Percentiles rank a stretch among this genome's conserved stretches.
These are phyloP conservation scores for Cavia porcellus DNA, from an alignment of 2,113 vertebrate species.

Conservation along the genomic window DNA sequence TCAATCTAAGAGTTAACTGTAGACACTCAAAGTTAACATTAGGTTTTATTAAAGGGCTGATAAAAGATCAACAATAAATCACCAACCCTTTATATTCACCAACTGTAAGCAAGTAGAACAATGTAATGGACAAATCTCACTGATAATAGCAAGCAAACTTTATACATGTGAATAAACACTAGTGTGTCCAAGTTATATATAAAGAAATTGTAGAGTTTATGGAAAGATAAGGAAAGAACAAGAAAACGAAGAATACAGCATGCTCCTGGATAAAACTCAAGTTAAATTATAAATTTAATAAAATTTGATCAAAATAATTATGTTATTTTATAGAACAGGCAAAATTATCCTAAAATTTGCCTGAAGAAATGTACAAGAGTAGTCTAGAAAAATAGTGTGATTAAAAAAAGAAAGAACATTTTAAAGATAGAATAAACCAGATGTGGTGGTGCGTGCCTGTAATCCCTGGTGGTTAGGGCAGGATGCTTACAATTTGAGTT, in stretches of 20 bases:
- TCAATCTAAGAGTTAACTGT: slow-evolving; percentile 57
- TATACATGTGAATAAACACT: slow-evolving; percentile 43
- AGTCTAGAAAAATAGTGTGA: slow-evolving; percentile 41
- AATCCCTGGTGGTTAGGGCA: too few relatives aligned
- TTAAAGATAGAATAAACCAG: not conserved
- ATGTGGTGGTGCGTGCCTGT: not conserved
- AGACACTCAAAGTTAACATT: slow-evolving; percentile 58
- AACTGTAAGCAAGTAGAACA: slow-evolving; percentile 41
- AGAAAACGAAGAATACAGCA: slow-evolving; percentile 47
- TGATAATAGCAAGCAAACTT: slow-evolving; percentile 43
- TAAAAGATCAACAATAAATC: slow-evolving; percentile 16
- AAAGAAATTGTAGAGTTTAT: slow-evolving; percentile 56
- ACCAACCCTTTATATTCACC: not conserved
- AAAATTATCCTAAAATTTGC: slow-evolving; percentile 62
- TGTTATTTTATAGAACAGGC: slow-evolving; percentile 33
- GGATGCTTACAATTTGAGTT: too few relatives aligned
- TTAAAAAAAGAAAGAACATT: not conserved
- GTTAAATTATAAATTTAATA: slow-evolving; percentile 60
- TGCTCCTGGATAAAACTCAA: slow-evolving; percentile 61
- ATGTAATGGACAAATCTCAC: slow-evolving; percentile 22
- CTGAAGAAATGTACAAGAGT: slow-evolving; percentile 33
- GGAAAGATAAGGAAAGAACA: slow-evolving; percentile 63
- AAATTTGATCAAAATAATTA: slow-evolving; percentile 65
- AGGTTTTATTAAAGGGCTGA: slow-evolving; percentile 49
- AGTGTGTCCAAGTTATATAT: slow-evolving; percentile 30